Percentiles rank a stretch among this genome's conserved stretches.
phyloP scores from a whole-genome alignment of 2,888 invertebrate species.

The Nyleta sp. region DNA sequence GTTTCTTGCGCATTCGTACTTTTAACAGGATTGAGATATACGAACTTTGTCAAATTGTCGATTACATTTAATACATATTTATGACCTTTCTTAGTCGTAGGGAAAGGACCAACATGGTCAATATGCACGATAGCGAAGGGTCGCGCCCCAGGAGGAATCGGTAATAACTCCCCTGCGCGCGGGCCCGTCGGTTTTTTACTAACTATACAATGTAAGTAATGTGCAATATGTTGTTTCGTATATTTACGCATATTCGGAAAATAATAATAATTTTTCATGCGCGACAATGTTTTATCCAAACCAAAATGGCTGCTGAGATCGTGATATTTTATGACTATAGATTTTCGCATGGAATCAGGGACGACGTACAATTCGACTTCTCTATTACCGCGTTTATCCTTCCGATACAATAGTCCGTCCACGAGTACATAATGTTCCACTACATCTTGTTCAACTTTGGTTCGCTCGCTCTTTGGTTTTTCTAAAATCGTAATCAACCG shows the following conservation, averaged over 20 bases:
- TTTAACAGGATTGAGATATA: conserved; percentile 12
- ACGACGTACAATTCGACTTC: conserved; percentile 1
- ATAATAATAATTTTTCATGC: conserved; percentile 40
- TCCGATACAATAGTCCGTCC: neutral
- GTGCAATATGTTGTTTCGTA: conserved; percentile 45
- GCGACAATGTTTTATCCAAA: conserved; percentile 50
- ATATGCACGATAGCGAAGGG: conserved; percentile 67
- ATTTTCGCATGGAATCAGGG: conserved; percentile 5
- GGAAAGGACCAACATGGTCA: conserved; percentile 66
- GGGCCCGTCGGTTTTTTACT: conserved; percentile 61
- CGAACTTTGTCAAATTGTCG: conserved; percentile 22
- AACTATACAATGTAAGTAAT: conserved; percentile 66
- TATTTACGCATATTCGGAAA: conserved; percentile 51
- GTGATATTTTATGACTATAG: neutral
- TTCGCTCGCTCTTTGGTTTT: conserved; percentile 1
- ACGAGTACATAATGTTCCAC: neutral
- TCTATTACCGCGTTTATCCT: neutral
- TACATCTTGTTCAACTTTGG: neutral
- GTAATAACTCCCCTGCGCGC: conserved; percentile 62
- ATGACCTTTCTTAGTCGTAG: neutral
- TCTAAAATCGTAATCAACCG: conserved; percentile 27
- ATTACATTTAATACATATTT: conserved; percentile 3
- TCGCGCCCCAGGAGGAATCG: conserved; percentile 62
- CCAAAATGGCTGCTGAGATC: conserved; percentile 59
- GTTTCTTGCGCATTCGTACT: neutral